Percentiles rank a stretch among this genome's conserved stretches.
Evolutionary conservation across 1,140 invertebrate genomes (phyloP).

Genomic region (Ectropis grisescens): DNA sequence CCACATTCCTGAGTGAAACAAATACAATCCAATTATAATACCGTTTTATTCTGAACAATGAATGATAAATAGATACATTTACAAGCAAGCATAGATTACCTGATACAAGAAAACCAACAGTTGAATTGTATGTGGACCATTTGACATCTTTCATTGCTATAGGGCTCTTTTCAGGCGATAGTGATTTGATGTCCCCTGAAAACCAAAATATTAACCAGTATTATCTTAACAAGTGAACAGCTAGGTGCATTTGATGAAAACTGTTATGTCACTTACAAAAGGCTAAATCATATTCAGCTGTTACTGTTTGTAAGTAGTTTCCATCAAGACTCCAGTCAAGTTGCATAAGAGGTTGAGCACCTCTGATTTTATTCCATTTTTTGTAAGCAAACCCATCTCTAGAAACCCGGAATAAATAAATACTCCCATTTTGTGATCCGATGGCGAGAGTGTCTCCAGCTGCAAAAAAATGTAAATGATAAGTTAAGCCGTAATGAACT

Average conservation of each 20-base stretch:
- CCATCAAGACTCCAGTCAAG: conserved; percentile 94
- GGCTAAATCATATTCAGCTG: conserved; percentile 91
- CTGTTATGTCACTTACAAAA: conserved; percentile 91
- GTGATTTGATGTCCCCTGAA: conserved; percentile 87
- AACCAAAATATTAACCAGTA: conserved; percentile 15
- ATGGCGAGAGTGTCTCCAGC: conserved; percentile 92
- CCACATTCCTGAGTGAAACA: conserved; percentile 86
- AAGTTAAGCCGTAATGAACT: too few relatives aligned
- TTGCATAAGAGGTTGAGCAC: conserved; percentile 84
- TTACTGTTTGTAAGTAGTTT: conserved; percentile 88
- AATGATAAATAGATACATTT: conserved; percentile 1
- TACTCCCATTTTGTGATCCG: conserved; percentile 90
- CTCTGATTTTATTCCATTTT: conserved; percentile 88
- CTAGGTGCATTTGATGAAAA: too few relatives aligned
- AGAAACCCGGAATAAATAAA: conserved; percentile 87
- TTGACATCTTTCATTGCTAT: conserved; percentile 91
- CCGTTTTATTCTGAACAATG: too few relatives aligned
- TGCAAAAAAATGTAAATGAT: conserved; percentile 45
- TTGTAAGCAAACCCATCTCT: conserved; percentile 90
- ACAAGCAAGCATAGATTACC: conserved; percentile 68
- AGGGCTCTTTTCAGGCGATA: conserved; percentile 86
- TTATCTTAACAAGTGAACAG: too few relatives aligned
- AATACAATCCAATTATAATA: too few relatives aligned
- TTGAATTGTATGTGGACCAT: conserved; percentile 88
- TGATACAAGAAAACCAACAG: conserved; percentile 86